A percentile compares a stretch with the other conserved stretches of the same genome.
These are phyloP conservation scores for Catostylus mosaicus DNA, from an alignment of 30 jellyfish, hydroid and myxozoan species.

Conservation along the genomic window DNA sequence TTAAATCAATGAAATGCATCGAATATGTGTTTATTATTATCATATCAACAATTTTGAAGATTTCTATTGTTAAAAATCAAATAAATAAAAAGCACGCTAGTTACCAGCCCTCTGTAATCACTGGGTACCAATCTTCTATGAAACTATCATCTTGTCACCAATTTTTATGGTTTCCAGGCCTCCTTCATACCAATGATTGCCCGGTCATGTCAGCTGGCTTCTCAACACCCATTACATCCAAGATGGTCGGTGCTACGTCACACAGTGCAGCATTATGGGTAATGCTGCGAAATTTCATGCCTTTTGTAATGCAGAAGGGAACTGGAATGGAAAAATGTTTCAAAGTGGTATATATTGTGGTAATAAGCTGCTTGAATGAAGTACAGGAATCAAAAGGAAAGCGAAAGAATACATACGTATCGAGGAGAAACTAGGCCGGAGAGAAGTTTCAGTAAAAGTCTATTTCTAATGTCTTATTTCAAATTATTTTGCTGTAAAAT, in stretches of 20 bases:
- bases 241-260: slow-evolving; percentile 97
- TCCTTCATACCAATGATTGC: slow-evolving; percentile 62
- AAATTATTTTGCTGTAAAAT: no score
- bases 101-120: slow-evolving; percentile 15
- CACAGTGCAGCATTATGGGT: slow-evolving; percentile 97
- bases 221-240: slow-evolving; percentile 89
- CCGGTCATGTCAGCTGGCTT: slow-evolving; percentile 98
- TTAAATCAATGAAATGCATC: no score
- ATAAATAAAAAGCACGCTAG: slow-evolving; percentile 20
- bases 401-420: no score
- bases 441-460: no score
- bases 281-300: slow-evolving; percentile 66
- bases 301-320: slow-evolving; percentile 91
- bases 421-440: no score
- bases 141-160: background rate
- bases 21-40: no score
- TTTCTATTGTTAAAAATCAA: no score
- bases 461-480: no score
- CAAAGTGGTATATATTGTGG: no score
- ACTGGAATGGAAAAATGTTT: slow-evolving; percentile 61
- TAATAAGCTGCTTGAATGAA: no score
- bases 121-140: background rate
- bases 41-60: no score
- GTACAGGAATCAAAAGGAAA: no score
- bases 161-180: background rate